Conservation (phyloP, 2,113 vertebrate species). For the Forbesichthys agassizii region DNA sequence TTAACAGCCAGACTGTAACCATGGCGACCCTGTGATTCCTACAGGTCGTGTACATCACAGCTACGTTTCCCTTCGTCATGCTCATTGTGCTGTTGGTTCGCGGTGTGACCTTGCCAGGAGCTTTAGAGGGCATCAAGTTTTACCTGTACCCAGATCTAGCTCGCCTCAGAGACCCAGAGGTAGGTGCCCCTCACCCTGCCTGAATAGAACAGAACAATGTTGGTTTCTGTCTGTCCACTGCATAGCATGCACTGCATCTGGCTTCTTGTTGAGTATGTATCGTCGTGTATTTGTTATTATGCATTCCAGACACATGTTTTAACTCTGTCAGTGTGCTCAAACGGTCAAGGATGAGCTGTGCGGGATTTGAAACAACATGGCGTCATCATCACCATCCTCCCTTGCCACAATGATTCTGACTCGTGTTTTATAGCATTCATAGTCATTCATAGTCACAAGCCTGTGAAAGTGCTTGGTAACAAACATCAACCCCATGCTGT, state of each 20-base stretch:
- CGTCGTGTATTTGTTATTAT: too few species aligned
- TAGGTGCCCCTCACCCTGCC: conserved; percentile 57
- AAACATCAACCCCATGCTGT: background rate
- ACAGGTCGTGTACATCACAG: conserved; percentile 92
- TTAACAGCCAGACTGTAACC: background rate
- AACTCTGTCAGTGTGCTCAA: too few species aligned
- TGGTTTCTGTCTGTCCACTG: background rate
- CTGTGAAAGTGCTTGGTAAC: too few species aligned
- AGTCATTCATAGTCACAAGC: too few species aligned
- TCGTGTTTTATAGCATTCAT: too few species aligned
- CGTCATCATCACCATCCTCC: too few species aligned
- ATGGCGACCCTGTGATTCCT: background rate
- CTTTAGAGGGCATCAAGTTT: conserved; percentile 92
- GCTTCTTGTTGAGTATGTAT: too few species aligned
- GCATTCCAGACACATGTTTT: too few species aligned
- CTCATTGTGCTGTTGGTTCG: conserved; percentile 92
- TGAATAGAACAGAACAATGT: background rate
- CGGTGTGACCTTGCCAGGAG: conserved; percentile 93
- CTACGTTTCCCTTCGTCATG: conserved; percentile 96
- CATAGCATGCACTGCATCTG: background rate
- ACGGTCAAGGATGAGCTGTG: too few species aligned
- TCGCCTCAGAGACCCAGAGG: conserved; percentile 93
- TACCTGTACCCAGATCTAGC: conserved; percentile 93
- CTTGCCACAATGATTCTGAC: too few species aligned
- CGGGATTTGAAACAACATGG: too few species aligned